A percentile compares a stretch with the other conserved stretches of the same genome.
Conservation (phyloP, 2,113 vertebrate species). For the Zosterops pallidus region DNA sequence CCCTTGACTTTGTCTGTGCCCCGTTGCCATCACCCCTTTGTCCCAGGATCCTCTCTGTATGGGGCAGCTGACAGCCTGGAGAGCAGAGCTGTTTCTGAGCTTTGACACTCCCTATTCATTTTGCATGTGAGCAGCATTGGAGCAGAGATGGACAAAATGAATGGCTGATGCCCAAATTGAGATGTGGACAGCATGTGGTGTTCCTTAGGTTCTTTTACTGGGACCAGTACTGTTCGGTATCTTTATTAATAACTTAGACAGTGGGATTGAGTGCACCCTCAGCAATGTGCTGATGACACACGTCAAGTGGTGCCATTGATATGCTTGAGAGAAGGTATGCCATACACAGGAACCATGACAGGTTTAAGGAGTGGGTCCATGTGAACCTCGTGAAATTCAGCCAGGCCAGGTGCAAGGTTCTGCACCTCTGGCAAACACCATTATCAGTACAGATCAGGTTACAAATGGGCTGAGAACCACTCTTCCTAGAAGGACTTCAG, state of each 20-base stretch:
- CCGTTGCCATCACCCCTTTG: neutral
- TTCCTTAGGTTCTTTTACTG: neutral
- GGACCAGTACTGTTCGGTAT: neutral
- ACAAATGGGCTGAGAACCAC: neutral
- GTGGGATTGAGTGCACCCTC: neutral
- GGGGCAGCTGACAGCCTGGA: neutral
- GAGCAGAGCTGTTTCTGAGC: neutral
- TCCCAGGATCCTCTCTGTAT: neutral
- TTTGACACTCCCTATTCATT: neutral
- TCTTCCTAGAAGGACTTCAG: neutral
- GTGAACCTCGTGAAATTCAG: neutral
- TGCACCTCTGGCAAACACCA: neutral
- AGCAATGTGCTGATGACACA: neutral
- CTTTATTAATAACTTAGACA: neutral
- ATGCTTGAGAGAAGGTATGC: neutral
- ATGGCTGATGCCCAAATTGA: neutral
- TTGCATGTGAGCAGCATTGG: neutral
- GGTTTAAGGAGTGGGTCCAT: neutral
- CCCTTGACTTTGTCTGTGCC: neutral
- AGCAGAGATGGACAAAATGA: neutral
- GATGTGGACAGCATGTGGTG: neutral
- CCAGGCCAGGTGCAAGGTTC: neutral
- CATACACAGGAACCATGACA: neutral
- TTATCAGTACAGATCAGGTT: neutral
- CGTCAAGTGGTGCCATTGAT: neutral